Base-by-base conservation (phyloP, 2,113 vertebrate species). In the Meriones unguiculatus region DNA sequence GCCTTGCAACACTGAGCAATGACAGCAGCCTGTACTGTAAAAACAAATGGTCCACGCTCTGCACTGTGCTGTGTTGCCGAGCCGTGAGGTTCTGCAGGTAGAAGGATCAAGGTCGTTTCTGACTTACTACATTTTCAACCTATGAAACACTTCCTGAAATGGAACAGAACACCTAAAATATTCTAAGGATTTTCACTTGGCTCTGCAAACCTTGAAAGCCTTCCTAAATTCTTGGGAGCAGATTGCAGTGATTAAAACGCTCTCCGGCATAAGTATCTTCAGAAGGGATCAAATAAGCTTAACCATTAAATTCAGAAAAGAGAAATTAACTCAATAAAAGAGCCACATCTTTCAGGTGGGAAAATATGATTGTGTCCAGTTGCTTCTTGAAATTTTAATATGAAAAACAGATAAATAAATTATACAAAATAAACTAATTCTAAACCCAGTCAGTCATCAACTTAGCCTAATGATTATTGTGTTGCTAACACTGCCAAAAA, bases 371-470 rank as follows among this genome's bases (percentile, higher is more conserved):
- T 64, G 3, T 2, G 4, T 54, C 22, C 54, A 52, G 18, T 65
- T 76, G 88, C 10, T 62, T 78, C 75, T 80, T 85, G 41, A 87
- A 93, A 91, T 59, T 41, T 1, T 76, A 41, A 86, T 18, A n/a
- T 67, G 64, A n/a, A 75, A 89, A 92, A 65, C 22, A 30, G 50
- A 17, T 14, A 77, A 72, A 59, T 52, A 22, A 87, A 77, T 1
- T 72, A 35, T 38, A 13, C 30, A 59, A 25, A 38, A 32, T 28
- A 25, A 3, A 22, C 28, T 17, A 65, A 67, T 73, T 90, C 35
- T 90, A 76, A 87, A 62, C 5, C n/a, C 67, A 69, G 24, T 13
- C 65, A 17, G 11, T 62, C 46, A 76, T 41, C 7, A 52, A 93
- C 38, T 62, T 46, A 50, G 17, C 22, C 38, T 57, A 62, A 28